phyloP scores from a whole-genome alignment of 2,888 invertebrate genomes.

The Trichopria drosophilae region DNA sequence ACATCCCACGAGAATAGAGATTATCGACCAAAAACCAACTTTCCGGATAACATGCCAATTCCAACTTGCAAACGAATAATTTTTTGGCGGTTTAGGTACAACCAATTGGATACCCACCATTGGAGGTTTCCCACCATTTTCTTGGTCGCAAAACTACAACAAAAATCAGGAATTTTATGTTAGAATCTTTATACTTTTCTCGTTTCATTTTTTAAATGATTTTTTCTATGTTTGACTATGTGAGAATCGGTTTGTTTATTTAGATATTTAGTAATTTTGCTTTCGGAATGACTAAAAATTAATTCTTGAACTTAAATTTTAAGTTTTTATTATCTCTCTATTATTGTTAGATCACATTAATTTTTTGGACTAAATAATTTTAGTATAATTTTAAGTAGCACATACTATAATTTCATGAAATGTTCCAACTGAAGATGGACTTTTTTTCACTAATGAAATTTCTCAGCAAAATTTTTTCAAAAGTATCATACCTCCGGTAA shows the following conservation, averaged over 20 bases:
- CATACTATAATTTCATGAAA: too few relatives aligned
- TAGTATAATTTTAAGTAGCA: too few relatives aligned
- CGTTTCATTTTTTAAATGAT: not conserved
- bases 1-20: constrained; percentile 74
- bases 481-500: too few relatives aligned
- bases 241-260: too few relatives aligned
- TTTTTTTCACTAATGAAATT: too few relatives aligned
- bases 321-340: not conserved
- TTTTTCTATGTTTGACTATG: not conserved
- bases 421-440: too few relatives aligned
- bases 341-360: too few relatives aligned
- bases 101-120: constrained; percentile 57
- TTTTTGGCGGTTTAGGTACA: constrained; percentile 56
- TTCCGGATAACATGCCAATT: constrained; percentile 81
- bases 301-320: not conserved
- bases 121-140: constrained; percentile 58
- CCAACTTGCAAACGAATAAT: constrained; percentile 70
- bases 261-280: not conserved
- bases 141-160: constrained; percentile 57
- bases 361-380: too few relatives aligned
- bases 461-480: too few relatives aligned
- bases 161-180: constrained; percentile 32
- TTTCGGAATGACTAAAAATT: not conserved
- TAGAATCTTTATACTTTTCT: not conserved
- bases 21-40: constrained; percentile 72